A percentile compares a stretch with the other conserved stretches of the same genome.
phyloP scores from a whole-genome alignment of 2,113 vertebrate genomes.

The Camelus dromedarius region DNA sequence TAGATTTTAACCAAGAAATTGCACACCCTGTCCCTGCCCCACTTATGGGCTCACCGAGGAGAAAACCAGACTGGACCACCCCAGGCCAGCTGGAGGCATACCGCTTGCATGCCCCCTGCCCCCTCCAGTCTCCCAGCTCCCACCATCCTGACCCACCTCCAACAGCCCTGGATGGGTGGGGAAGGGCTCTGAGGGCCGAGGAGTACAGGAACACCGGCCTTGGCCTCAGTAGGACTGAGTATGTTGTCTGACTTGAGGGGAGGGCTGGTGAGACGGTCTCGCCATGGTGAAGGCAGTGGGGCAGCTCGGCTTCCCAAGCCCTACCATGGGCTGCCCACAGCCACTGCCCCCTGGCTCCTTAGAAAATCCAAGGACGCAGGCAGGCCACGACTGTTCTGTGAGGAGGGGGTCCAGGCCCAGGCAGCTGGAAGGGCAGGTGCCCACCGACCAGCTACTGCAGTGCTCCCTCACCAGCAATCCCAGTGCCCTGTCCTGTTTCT shows the following conservation, averaged over 20 bases:
- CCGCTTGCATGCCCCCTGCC: fast-evolving
- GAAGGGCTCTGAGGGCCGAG: fast-evolving
- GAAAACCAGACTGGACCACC: background rate
- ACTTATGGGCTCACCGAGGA: conserved; percentile 32
- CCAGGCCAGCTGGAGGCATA: background rate
- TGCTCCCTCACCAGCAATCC: fast-evolving
- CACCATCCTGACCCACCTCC: background rate
- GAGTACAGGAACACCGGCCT: background rate
- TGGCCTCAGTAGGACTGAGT: background rate
- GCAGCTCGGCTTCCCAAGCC: fast-evolving
- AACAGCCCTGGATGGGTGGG: background rate
- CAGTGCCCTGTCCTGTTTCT: fast-evolving
- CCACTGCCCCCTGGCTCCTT: background rate
- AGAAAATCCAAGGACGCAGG: background rate
- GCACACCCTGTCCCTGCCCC: conserved; percentile 68
- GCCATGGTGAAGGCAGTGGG: background rate
- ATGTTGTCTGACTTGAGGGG: fast-evolving
- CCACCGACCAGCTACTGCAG: fast-evolving
- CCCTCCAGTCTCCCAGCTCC: background rate
- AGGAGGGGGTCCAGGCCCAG: background rate
- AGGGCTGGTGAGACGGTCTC: background rate
- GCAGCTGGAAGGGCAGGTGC: background rate
- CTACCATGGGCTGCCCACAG: background rate
- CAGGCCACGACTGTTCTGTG: background rate
- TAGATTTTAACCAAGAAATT: conserved; percentile 76